phyloP scores from a whole-genome alignment of 92 coral and sea anemone genomes.

The Palythoa heliodiscus region DNA sequence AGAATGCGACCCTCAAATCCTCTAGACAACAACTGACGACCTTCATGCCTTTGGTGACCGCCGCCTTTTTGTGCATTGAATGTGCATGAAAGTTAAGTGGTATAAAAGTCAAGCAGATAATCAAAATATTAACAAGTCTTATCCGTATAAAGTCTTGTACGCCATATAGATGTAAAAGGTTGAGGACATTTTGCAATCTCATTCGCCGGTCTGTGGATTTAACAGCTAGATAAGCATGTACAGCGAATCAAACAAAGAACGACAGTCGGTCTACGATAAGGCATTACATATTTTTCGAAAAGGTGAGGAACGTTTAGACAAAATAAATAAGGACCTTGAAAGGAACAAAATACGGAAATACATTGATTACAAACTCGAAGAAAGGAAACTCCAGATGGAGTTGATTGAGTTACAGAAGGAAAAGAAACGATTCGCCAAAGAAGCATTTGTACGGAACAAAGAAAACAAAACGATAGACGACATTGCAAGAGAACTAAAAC shows the following conservation, averaged over 20 bases:
- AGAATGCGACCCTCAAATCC: too few species aligned
- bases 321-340: conserved; percentile 63
- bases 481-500: conserved; percentile 76
- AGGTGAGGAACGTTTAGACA: conserved; percentile 60
- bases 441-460: conserved; percentile 61
- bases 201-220: not conserved
- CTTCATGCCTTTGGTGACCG: too few species aligned
- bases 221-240: conserved; percentile 48
- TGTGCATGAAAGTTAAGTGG: too few species aligned
- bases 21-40: too few species aligned
- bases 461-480: conserved; percentile 76
- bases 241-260: conserved; percentile 48
- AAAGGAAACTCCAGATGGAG: conserved; percentile 69
- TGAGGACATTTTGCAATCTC: too few species aligned
- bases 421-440: conserved; percentile 67
- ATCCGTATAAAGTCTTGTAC: too few species aligned
- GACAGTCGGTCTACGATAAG: conserved; percentile 87
- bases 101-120: too few species aligned
- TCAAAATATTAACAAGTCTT: too few species aligned
- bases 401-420: conserved; percentile 66
- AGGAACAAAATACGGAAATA: conserved; percentile 61
- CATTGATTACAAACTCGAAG: conserved; percentile 76
- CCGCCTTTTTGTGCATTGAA: too few species aligned
- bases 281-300: conserved; percentile 74
- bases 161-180: too few species aligned